Conservation (phyloP, 2,888 invertebrate genomes). For the Agrypnus murinus region DNA sequence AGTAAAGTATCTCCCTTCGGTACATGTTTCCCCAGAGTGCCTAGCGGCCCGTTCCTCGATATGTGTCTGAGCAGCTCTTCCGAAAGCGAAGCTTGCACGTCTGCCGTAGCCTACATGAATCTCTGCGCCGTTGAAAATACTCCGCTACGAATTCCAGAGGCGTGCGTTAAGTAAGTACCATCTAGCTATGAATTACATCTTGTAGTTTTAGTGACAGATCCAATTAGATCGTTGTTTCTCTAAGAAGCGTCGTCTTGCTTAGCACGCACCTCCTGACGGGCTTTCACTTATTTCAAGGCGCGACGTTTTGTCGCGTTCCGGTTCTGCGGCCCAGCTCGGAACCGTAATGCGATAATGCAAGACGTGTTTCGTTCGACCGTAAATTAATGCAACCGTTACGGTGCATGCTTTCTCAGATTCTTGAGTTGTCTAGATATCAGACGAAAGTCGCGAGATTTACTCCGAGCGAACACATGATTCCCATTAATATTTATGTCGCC, state of each 20-base stretch:
- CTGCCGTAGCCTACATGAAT: conserved; percentile 87
- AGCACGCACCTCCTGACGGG: conserved; percentile 37
- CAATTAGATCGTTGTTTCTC: conserved; percentile 40
- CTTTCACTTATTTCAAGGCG: conserved; percentile 34
- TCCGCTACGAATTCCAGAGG: conserved; percentile 86
- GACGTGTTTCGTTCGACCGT: conserved; percentile 15
- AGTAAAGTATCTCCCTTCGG: conserved; percentile 80
- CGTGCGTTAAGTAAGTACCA: conserved; percentile 82
- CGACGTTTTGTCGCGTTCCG: conserved; percentile 21
- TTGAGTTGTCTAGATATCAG: conserved; percentile 18
- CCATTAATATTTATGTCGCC: conserved; percentile 52
- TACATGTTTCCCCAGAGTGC: conserved; percentile 80
- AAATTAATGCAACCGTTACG: conserved; percentile 32
- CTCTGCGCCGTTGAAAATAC: conserved; percentile 84
- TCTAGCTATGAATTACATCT: conserved; percentile 34
- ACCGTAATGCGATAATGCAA: conserved; percentile 22
- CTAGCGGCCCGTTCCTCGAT: conserved; percentile 76
- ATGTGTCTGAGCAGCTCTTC: conserved; percentile 77
- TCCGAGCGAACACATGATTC: conserved; percentile 17
- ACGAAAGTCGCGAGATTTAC: conserved; percentile 34
- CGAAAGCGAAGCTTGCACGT: conserved; percentile 76
- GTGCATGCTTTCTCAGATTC: conserved; percentile 20
- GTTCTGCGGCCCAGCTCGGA: conserved; percentile 14
- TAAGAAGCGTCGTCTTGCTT: conserved; percentile 25
- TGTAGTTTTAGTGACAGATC: conserved; percentile 34